phyloP scores from a whole-genome alignment of 1,140 invertebrate species.

The Pogonognathellus flavescens region DNA sequence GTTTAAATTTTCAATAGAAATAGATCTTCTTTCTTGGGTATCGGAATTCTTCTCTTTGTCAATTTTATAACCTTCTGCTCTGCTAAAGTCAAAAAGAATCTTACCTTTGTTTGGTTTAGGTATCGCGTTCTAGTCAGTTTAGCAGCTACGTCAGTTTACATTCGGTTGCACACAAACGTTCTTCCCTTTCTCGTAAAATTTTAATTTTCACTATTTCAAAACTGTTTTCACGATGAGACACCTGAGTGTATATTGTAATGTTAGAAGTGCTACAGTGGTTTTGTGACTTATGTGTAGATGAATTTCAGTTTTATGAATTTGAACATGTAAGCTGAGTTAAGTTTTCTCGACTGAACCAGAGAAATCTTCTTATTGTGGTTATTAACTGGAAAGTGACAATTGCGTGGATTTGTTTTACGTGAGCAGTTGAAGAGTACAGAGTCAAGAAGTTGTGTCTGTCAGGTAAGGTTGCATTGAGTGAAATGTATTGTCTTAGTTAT shows the following conservation, averaged over 20 bases:
- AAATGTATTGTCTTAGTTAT: conserved; percentile 32
- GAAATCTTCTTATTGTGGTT: conserved; percentile 12
- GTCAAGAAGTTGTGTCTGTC: not conserved
- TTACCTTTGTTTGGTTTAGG: no score
- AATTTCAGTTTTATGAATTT: not conserved
- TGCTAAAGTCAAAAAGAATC: no score
- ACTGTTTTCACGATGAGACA: no score
- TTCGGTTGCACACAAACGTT: no score
- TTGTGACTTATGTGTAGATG: not conserved
- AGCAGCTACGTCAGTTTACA: no score
- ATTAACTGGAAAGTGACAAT: conserved; percentile 25
- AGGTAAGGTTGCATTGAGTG: conserved; percentile 38
- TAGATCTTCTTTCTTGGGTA: no score
- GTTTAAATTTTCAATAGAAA: no score
- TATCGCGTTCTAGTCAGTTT: no score
- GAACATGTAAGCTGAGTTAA: conserved; percentile 45
- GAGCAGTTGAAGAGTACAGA: not conserved
- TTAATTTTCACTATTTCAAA: no score
- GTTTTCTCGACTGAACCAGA: conserved; percentile 53
- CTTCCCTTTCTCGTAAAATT: no score
- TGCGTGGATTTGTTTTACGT: conserved; percentile 10
- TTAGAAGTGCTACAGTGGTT: not conserved
- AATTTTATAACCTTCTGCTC: no score
- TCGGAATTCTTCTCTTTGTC: no score
- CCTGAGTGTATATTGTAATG: not conserved